Evolutionary conservation across 1,140 invertebrate genomes (phyloP), one percentile per base, ranked within the genome.

Genomic region (Drosophila orena): DNA sequence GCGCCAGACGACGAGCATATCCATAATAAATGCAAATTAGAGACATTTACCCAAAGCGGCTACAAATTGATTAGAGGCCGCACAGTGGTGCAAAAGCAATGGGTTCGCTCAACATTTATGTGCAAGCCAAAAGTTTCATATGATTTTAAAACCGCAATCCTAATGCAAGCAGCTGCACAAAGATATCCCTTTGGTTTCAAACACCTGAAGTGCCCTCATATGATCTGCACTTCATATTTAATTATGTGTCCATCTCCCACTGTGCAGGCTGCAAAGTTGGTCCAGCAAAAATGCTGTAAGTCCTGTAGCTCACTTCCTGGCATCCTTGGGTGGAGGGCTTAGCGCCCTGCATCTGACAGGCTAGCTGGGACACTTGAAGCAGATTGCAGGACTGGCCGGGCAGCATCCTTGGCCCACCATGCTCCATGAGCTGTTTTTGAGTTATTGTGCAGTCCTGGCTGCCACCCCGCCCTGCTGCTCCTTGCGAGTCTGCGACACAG

Each of bases 11-110:
- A 59, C 54, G 55, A 55, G 57, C 74, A 78, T 71, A 90, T 90
- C 86, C 81, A 91, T 90, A 89, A 91, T 91, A 91, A 91, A 91
- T 91, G 89, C 80, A 91, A 91, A 91, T 91, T 78, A 84, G 90
- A 79, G 69, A 77, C 85, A 89, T 91, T 81, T 84, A 77, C 69
- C 77, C 85, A 88, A 69, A 71, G 52, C 84, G 70, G 74, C 64
- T 70, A 78, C 73, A 91, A 91, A 89, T 91, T 90, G 86, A 90
- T 89, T 90, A 90, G 71, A 69, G 71, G 38, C 46, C 22, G 80
- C 56, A 88, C 88, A 78, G 74, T 88, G 81, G 64, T 0, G 20
- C 44, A n/a, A 64, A 12, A 30, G 2, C 27, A 15, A 47, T 46
- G 20, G 10, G 17, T 3, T 20, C 2, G 4, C 3, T 2, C 2